Conservation (phyloP, 1,140 invertebrate species). For the Drosophila nannoptera region DNA sequence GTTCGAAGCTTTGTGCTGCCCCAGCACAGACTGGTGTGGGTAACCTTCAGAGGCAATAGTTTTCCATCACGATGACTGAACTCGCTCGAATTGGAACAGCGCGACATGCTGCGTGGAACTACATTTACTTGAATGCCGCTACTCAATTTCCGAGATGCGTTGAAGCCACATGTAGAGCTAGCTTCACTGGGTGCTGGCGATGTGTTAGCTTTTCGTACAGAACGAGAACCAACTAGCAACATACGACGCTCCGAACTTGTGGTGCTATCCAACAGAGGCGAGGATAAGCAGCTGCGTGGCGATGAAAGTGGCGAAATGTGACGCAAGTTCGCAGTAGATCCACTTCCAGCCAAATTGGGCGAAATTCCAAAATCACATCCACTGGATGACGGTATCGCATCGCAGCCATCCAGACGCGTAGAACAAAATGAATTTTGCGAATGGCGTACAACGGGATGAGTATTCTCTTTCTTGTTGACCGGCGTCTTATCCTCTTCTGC, state of each 20-base stretch:
- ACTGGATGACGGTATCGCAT: conserved; percentile 52
- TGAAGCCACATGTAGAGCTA: conserved; percentile 49
- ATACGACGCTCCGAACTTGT: conserved; percentile 54
- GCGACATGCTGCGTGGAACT: conserved; percentile 56
- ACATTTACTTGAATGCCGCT: conserved; percentile 17
- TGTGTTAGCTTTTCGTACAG: conserved; percentile 45
- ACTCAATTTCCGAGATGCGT: conserved; percentile 7
- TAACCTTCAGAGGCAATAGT: conserved; percentile 70
- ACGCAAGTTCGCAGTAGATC: conserved; percentile 8
- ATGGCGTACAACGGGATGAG: conserved; percentile 8
- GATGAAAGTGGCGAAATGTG: conserved; percentile 61
- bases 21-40: conserved; percentile 68
- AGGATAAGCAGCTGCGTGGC: conserved; percentile 65
- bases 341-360: conserved; percentile 48
- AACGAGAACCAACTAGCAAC: conserved; percentile 12
- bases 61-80: conserved; percentile 78
- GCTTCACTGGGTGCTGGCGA: conserved; percentile 66
- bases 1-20: conserved; percentile 73
- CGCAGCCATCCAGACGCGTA: conserved; percentile 61
- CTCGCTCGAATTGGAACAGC: conserved; percentile 76
- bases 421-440: conserved; percentile 53
- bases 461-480: conserved; percentile 45
- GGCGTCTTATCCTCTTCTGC: conserved; percentile 62
- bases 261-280: conserved; percentile 63
- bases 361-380: conserved; percentile 64